phyloP scores from a whole-genome alignment of 30 jellyfish, hydroid and myxozoan genomes.

The Cassiopea andromeda region DNA sequence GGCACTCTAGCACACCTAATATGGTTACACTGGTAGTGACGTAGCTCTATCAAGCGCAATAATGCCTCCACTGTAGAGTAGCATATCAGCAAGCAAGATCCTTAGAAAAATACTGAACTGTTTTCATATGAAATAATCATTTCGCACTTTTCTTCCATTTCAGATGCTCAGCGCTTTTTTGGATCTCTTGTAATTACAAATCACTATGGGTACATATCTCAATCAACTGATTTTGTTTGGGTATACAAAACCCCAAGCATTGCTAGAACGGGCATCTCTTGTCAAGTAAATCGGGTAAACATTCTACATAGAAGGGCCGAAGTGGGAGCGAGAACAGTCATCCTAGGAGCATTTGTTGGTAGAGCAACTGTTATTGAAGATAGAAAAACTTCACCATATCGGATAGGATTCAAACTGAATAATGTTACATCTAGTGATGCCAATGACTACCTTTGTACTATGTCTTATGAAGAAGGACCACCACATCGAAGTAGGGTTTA shows the following conservation, averaged over 20 bases:
- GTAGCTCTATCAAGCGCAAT: no score
- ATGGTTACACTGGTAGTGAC: no score
- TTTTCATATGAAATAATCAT: background rate
- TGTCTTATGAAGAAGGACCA: background rate
- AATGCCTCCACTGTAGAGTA: no score
- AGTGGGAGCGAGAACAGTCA: background rate
- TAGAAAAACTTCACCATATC: background rate
- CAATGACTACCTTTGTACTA: background rate
- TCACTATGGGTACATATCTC: background rate
- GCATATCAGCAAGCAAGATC: no score
- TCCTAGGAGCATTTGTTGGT: background rate
- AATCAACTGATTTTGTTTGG: background rate
- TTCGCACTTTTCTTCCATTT: background rate
- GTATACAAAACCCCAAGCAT: background rate
- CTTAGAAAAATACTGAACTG: no score
- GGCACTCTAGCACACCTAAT: no score
- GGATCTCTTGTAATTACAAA: background rate
- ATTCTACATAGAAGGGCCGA: background rate
- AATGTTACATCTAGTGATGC: background rate
- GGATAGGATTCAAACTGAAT: constrained; percentile 3
- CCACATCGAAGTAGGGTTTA: background rate
- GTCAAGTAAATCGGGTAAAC: background rate
- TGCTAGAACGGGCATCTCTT: background rate
- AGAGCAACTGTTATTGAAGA: background rate
- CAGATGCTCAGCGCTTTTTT: background rate